A percentile compares a stretch with the other conserved stretches of the same genome.
Evolutionary conservation across 2,797 vertebrate species (phyloP).

Genomic region (Agapornis canus): DNA sequence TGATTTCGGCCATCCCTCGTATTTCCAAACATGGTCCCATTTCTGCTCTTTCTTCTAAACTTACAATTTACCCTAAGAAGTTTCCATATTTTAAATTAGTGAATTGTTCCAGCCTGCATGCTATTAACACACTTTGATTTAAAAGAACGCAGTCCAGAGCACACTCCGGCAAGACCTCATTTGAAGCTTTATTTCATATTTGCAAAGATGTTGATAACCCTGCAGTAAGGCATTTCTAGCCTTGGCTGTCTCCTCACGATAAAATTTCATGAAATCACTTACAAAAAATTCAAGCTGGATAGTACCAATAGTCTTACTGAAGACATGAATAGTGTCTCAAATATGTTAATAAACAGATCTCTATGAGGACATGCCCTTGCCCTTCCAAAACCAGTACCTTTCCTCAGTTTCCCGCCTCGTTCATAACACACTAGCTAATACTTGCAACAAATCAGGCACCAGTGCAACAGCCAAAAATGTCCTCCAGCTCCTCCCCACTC

Average conservation of each 20-base stretch:
- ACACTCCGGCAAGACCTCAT: not conserved
- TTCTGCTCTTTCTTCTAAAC: not conserved
- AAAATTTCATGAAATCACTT: not conserved
- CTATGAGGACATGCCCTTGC: accelerated
- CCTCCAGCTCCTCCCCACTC: not conserved
- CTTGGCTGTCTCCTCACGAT: not conserved
- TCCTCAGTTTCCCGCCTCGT: not conserved
- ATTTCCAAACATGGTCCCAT: not conserved
- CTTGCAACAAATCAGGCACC: not conserved
- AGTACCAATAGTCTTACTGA: not conserved
- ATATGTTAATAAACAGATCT: not conserved
- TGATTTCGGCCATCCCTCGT: not conserved
- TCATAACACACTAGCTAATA: not conserved
- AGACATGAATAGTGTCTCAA: not conserved
- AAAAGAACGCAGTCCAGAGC: not conserved
- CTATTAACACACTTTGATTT: not conserved
- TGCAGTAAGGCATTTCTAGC: not conserved
- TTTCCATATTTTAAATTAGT: not conserved
- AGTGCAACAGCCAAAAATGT: not conserved
- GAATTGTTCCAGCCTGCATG: not conserved
- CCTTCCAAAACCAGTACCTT: not conserved
- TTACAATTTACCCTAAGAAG: not conserved
- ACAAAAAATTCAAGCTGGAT: not conserved
- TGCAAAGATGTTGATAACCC: not conserved
- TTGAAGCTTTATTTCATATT: not conserved